phyloP scores from a whole-genome alignment of 2,113 vertebrate species.

The Bucco capensis region DNA sequence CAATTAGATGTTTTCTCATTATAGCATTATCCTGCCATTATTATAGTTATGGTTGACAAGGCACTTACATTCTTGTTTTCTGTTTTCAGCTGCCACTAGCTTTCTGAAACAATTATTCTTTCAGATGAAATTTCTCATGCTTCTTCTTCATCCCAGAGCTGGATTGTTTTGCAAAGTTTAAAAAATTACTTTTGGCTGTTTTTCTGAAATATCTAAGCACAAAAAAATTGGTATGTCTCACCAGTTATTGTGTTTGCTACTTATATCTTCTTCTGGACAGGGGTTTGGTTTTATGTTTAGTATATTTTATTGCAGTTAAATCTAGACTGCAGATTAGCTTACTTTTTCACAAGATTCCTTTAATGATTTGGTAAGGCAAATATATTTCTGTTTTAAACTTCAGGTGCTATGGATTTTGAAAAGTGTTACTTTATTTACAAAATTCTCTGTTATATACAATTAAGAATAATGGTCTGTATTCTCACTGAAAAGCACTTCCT shows the following conservation, averaged over 20 bases:
- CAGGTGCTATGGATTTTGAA: neutral
- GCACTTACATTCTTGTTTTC: slow-evolving; percentile 21
- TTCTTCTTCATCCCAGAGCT: slow-evolving; percentile 26
- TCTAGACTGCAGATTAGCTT: neutral
- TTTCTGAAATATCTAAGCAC: slow-evolving; percentile 14
- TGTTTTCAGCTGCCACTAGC: slow-evolving; percentile 22
- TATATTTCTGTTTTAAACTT: neutral
- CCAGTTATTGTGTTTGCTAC: slow-evolving; percentile 13
- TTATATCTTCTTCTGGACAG: slow-evolving; percentile 13
- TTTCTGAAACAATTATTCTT: slow-evolving; percentile 40
- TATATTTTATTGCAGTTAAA: slow-evolving; percentile 7
- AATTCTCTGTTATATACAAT: neutral
- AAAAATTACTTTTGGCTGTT: slow-evolving; percentile 22
- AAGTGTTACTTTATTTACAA: neutral
- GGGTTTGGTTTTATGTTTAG: slow-evolving; percentile 14
- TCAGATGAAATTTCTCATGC: slow-evolving; percentile 2
- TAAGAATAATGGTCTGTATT: neutral
- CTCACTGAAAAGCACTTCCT: neutral
- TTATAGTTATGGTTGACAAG: slow-evolving; percentile 9
- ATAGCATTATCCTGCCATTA: neutral
- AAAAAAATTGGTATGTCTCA: neutral
- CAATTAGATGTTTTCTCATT: slow-evolving; percentile 40
- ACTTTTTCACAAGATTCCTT: slow-evolving; percentile 12
- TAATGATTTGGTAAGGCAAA: neutral
- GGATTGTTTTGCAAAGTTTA: slow-evolving; percentile 11